Conservation (phyloP, 1,140 invertebrate species). For the Pseudachorutes palmiensis region DNA sequence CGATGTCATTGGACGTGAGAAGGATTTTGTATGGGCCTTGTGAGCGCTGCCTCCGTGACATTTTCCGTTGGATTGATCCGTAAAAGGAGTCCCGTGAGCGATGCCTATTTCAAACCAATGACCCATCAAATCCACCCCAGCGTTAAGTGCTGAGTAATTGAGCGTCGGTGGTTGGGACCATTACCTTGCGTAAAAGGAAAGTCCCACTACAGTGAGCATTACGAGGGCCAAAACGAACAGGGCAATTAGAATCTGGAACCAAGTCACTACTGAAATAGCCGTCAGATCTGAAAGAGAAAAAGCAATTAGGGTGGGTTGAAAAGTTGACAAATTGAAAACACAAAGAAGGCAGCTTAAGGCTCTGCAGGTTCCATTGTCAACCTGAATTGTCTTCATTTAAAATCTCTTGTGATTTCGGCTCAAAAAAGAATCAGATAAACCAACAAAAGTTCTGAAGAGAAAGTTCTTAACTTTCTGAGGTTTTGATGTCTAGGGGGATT, state of each 20-base stretch:
- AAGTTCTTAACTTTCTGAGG: too few relatives aligned
- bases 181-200: conserved; percentile 30
- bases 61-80: conserved; percentile 16
- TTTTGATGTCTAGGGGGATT: too few relatives aligned
- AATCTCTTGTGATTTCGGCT: too few relatives aligned
- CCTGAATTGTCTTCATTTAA: too few relatives aligned
- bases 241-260: conserved; percentile 31
- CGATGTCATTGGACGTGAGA: conserved; percentile 61
- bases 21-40: conserved; percentile 69
- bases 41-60: conserved; percentile 40
- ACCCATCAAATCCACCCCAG: too few relatives aligned
- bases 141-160: too few relatives aligned
- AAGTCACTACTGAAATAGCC: conserved; percentile 17
- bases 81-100: conserved; percentile 10
- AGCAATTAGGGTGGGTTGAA: too few relatives aligned
- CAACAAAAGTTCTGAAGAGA: too few relatives aligned
- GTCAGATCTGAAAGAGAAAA: neutral
- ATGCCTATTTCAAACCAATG: conserved; percentile 1
- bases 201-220: conserved; percentile 13
- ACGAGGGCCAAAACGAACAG: conserved; percentile 19
- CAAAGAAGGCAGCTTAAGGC: too few relatives aligned
- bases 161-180: too few relatives aligned
- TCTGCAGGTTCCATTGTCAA: too few relatives aligned
- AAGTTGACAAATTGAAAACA: neutral
- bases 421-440: too few relatives aligned